Base-by-base conservation (phyloP, 2,888 invertebrate genomes). In the Drosophila anomelani region DNA sequence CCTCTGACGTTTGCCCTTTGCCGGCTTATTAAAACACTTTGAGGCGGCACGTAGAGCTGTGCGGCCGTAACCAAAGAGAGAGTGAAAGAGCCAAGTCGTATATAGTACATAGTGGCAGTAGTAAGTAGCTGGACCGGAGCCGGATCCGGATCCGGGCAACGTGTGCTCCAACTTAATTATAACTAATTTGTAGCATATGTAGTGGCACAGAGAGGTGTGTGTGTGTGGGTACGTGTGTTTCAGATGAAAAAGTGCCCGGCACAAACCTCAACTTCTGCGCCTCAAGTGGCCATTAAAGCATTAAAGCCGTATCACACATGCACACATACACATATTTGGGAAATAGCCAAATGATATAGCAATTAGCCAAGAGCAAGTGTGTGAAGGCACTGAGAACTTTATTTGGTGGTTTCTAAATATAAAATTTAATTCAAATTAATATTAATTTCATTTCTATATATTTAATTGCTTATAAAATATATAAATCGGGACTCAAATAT, bases 101-200 rank as follows among this genome's bases (percentile, higher is more conserved):
- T 26, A 26, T 26, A 26, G 26, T 26, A 26, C 26, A 26, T 26
- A 51, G 13, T 20, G 20, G 49, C 29, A 78, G 74, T 20, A 34
- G 47, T 76, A 81, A 81, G 81, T 79, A 34, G 81, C 77, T 81
- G 73, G 47, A 51, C 79, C 81, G 73, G 74, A 75, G 43, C 81
- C 75, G 68, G 54, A 71, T 34, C 44, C 51, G 20, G 32, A 55
- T 61, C 55, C 44, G 55, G 49, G 66, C 75, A 77, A 76, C 82
- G 78, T 85, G 82, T 79, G 81, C 86, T 76, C 53, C 76, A 81
- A 85, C 84, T 85, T 86, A 85, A 85, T 85, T 85, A 86, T 86
- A 85, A 86, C 84, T 86, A 84, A 84, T 84, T 84, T 84, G 87
- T 55, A 81, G 86, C 84, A 86, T 84, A 86, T 84, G 84, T 80